phyloP scores from a whole-genome alignment of 2,113 vertebrate genomes.

The Podocnemis expansa region DNA sequence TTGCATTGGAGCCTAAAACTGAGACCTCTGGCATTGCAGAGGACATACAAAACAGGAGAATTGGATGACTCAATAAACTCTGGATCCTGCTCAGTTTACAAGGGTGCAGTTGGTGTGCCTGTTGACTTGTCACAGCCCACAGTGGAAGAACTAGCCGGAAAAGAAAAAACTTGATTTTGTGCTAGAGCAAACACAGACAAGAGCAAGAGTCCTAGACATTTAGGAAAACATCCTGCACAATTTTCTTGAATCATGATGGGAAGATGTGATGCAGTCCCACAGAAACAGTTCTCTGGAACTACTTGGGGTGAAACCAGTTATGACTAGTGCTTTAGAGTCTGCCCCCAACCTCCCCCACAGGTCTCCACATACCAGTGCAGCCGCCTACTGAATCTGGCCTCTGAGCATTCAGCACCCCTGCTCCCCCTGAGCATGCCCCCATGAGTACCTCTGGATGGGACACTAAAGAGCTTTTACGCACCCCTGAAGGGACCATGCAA shows the following conservation, averaged over 20 bases:
- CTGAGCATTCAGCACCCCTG: too few species aligned
- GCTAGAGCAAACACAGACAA: neutral
- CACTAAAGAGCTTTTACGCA: too few species aligned
- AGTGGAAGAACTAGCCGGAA: neutral
- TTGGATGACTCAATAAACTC: neutral
- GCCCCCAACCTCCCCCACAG: too few species aligned
- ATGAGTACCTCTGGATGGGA: too few species aligned
- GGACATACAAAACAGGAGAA: neutral
- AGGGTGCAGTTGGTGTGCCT: neutral
- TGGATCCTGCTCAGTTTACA: neutral
- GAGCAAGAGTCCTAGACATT: neutral
- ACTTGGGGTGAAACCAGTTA: too few species aligned
- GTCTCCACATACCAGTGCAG: too few species aligned
- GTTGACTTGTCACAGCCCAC: neutral
- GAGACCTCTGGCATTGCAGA: neutral
- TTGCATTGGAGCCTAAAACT: neutral
- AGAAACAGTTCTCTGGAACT: too few species aligned
- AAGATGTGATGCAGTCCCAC: neutral
- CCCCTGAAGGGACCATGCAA: too few species aligned
- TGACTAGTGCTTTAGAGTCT: too few species aligned
- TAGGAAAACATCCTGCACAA: neutral
- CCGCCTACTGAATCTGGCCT: too few species aligned
- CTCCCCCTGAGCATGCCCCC: too few species aligned
- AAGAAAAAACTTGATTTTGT: neutral
- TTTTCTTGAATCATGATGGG: neutral